Conservation (phyloP, 2,888 invertebrate genomes). For the Amblyjoppa fuscipennis region DNA sequence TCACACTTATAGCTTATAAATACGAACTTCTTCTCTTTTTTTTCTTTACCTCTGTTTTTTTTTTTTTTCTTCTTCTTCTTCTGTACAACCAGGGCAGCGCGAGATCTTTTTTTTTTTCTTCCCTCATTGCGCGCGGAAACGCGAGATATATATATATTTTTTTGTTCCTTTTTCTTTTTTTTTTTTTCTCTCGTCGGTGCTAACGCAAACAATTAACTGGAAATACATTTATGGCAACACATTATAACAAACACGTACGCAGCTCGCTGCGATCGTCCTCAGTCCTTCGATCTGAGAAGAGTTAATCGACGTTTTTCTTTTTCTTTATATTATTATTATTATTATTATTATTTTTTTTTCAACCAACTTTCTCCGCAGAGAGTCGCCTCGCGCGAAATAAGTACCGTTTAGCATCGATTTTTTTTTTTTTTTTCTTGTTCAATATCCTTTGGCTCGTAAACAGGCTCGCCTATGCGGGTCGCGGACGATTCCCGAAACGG, state of each 20-base stretch:
- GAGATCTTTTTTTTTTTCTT: neutral
- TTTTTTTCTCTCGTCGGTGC: slow-evolving; percentile 7
- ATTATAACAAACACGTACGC: slow-evolving; percentile 31
- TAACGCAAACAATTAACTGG: slow-evolving; percentile 31
- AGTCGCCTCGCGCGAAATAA: slow-evolving; percentile 18
- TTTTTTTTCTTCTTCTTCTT: neutral
- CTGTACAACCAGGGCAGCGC: slow-evolving; percentile 38
- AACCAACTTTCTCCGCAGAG: neutral
- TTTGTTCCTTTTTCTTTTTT: slow-evolving; percentile 4
- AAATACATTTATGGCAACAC: slow-evolving; percentile 55
- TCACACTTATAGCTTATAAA: slow-evolving; percentile 50
- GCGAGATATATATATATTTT: neutral
- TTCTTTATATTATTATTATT: neutral
- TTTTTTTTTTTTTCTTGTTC: neutral
- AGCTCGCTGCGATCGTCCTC: slow-evolving; percentile 3
- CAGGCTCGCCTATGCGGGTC: slow-evolving; percentile 8
- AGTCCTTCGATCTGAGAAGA: slow-evolving; percentile 19
- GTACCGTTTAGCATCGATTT: slow-evolving; percentile 44
- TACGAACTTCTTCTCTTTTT: slow-evolving; percentile 9
- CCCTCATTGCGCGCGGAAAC: neutral
- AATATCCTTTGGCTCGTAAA: slow-evolving; percentile 48
- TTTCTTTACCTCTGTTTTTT: neutral
- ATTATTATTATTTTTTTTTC: neutral
- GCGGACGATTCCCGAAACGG: neutral
- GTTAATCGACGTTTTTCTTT: slow-evolving; percentile 11